Base-by-base conservation (phyloP, 2,797 vertebrate species). In the Sebastes taczanowskii region DNA sequence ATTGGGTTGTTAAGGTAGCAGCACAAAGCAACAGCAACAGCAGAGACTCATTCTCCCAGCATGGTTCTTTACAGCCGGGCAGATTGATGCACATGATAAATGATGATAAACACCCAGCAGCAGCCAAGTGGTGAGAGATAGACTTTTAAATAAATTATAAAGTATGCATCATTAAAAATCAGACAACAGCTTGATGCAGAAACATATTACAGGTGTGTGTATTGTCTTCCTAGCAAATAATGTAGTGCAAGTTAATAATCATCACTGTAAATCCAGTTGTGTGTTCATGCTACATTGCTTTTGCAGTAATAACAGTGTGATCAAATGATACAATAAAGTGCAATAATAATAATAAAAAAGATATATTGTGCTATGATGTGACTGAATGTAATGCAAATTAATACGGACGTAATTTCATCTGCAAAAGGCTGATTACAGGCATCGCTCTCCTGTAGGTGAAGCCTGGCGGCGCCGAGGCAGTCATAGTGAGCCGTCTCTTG, bases 101-200 rank as follows among this genome's bases (percentile, higher is more conserved):
- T 86, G 89, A 92, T 92, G 91, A 91, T 91, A 87, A 95, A 92
- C 90, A 91, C 78, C 66, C 52, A 61, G 81, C 73, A 64, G 7
- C 71, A 74, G 85, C 78, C 84, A 67, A 87, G 87, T 80, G 84
- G 60, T 91, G 90, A 92, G 86, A 81, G 86, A 91, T 88, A 91
- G 89, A 94, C 91, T 89, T 93, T 86, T 92, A 91, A 90, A 93
- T 92, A 89, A 90, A 95, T 93, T 87, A 92, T 93, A 89, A 93
- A 92, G 88, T 82, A 88, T 72, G 82, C 86, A 83, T 93, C 90
- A 90, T 90, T 93, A 94, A 93, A 94, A 92, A 86, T 81, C 81
- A 80, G 81, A 84, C 89, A 87, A 79, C 83, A 73, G 86, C 80
- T 81, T 91, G 87, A 92, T 75, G 80, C 88, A 81, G 71, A 66